Base-by-base conservation (phyloP, 2,888 invertebrate genomes). In the Disparrhopalites patrizii region DNA sequence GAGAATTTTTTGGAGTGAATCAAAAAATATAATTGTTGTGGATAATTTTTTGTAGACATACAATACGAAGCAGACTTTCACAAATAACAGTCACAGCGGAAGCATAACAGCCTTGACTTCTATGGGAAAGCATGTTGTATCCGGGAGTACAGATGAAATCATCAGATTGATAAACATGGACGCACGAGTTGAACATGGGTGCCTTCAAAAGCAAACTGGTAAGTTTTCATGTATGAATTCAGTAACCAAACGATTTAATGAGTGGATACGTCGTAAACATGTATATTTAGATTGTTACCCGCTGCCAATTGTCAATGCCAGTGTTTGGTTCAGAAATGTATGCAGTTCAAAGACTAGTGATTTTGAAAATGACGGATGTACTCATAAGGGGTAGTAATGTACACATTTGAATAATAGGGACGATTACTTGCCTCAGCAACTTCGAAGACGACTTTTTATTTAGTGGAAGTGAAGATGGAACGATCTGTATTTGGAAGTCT, bases 111-210 rank as follows among this genome's bases (percentile, higher is more conserved):
- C 87, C 70, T 78, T 93, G 1, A 85, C 89, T 0, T 81, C 85
- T 8, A 85, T 84, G 15, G 86, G 86, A 2, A 85, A 85, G 77
- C 88, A 87, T 78, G 78, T 95, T 56, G 93, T 92, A 0, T 91
- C 93, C 1, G 94, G 93, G 8, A 90, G 91, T 57, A 86, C 90
- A 1, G 96, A 97, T 80, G 96, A 96, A 80, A 86, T 88, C 68
- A 87, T 96, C 62, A 86, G 89, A 61, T 81, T 97, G 3, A 91
- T 93, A 73, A 90, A 94, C 77, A 84, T 97, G 82, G 85, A 85
- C 71, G 83, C 83, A 0, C 84, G 92, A 36, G 86, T 85, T 76
- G 91, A 93, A 78, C 85, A 87, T 68, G 91, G 91, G 40, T 86
- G 87, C 72, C 81, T 96, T 47, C 86, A 87, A 77, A 87, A 90